Evolutionary conservation across 2,113 vertebrate genomes (phyloP).

Genomic region (Xiphorhynchus elegans): DNA sequence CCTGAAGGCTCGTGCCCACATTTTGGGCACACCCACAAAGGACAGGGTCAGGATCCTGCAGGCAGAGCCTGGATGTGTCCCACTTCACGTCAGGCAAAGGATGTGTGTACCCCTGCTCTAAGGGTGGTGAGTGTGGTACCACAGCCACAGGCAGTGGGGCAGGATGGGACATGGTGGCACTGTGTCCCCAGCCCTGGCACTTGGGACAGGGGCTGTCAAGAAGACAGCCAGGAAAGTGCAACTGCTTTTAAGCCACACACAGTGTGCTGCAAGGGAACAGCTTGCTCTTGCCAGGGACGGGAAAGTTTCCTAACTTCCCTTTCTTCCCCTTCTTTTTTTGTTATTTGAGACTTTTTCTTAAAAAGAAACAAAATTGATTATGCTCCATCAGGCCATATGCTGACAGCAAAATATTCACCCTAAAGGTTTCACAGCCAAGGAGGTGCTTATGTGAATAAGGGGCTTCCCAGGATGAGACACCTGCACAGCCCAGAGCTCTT

Average conservation of each 20-base stretch:
- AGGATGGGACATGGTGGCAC: neutral
- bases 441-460: neutral
- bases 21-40: neutral
- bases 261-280: neutral
- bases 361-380: neutral
- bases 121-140: neutral
- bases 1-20: neutral
- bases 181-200: neutral
- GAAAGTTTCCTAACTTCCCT: neutral
- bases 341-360: neutral
- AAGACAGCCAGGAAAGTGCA: neutral
- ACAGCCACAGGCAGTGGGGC: neutral
- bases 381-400: rapidly evolving
- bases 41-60: neutral
- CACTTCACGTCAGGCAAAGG: rapidly evolving
- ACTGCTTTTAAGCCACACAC: neutral
- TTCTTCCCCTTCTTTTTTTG: rapidly evolving
- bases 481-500: neutral
- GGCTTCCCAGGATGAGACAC: neutral
- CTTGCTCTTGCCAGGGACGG: neutral
- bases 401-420: neutral
- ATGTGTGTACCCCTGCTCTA: rapidly evolving
- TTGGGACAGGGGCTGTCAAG: neutral
- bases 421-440: neutral
- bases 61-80: neutral